A percentile compares a stretch with the other conserved stretches of the same genome.
Evolutionary conservation across 2,888 invertebrate species (phyloP).

Genomic region (Magallana nippona): DNA sequence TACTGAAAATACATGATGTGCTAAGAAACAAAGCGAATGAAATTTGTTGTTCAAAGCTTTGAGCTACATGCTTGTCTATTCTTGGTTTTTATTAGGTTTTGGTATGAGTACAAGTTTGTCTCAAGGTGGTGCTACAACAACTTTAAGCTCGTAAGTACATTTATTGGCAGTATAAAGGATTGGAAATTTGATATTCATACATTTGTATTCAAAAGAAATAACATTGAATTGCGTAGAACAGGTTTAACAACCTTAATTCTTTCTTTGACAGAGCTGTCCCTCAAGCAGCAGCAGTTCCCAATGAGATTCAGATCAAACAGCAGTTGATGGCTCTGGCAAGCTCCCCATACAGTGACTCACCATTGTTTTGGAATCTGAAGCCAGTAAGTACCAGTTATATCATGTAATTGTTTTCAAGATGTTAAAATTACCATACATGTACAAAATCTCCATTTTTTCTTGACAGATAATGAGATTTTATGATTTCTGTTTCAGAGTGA

Average conservation of each 20-base stretch:
- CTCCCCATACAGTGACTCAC: constrained; percentile 92
- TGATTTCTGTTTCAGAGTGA: constrained; percentile 79
- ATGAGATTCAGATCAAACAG: constrained; percentile 86
- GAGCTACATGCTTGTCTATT: too few species aligned
- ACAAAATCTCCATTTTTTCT: background rate
- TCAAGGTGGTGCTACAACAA: constrained; percentile 63
- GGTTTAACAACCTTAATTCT: background rate
- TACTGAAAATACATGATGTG: background rate
- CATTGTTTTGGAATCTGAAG: constrained; percentile 88
- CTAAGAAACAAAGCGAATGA: too few species aligned
- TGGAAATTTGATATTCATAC: background rate
- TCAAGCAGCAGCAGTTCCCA: constrained; percentile 74
- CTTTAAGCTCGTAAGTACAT: constrained; percentile 66
- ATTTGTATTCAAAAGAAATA: background rate
- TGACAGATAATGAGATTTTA: background rate
- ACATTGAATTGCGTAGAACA: background rate
- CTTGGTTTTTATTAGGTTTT: constrained; percentile 50
- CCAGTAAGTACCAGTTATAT: constrained; percentile 57
- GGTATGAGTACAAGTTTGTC: constrained; percentile 55
- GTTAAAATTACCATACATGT: too few species aligned
- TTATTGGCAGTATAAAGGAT: background rate
- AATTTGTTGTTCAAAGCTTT: too few species aligned
- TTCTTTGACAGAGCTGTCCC: constrained; percentile 48
- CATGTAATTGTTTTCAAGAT: too few species aligned
- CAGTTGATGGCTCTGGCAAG: constrained; percentile 83